Evolutionary conservation across 37 sponge, comb jelly and placozoan genomes (phyloP), one percentile per base, ranked within the genome.

Genomic region (Haliclona indistincta): DNA sequence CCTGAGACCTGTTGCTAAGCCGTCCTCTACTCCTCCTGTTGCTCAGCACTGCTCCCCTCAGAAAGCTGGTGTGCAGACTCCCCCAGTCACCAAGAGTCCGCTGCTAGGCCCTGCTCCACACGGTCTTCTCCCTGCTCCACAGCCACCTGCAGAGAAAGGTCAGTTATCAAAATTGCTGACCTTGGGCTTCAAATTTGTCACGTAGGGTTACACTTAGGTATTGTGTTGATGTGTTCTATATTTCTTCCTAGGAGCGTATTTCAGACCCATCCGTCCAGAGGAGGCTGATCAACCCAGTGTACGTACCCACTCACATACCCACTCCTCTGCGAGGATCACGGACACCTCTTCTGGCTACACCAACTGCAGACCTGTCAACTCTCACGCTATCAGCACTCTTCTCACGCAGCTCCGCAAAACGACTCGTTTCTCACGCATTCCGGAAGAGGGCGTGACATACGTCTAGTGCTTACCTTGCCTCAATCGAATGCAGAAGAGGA

Each of bases 311-410:
- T 15, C 49, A 67, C 3, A 66, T 62, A 15, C 86, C 86, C 32
- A 85, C 86, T 0, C 86, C 86, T 30, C 15, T 85, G n/a, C 56
- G 86, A 35, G 74, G 74, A 55, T 35, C 66, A n/a, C 54, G 81
- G 4, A 74, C 81, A 19, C 87, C 87, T 19, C 76, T 86, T 13
- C 45, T 86, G 32, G 81, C 76, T 43, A 86, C 87, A 30, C 87
- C 87, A 32, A 81, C n/a, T n/a, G n/a, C n/a, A n/a, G n/a, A n/a
- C n/a, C n/a, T n/a, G n/a, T n/a, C n/a, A n/a, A n/a, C n/a, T n/a
- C n/a, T n/a, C n/a, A n/a, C n/a, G n/a, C n/a, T n/a, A n/a, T n/a
- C n/a, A n/a, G n/a, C n/a, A n/a, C n/a, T n/a, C n/a, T n/a, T n/a
- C n/a, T n/a, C n/a, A n/a, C n/a, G n/a, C n/a, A n/a, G n/a, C n/a